phyloP scores from a whole-genome alignment of 1,140 invertebrate species.

The Carposina sasakii region DNA sequence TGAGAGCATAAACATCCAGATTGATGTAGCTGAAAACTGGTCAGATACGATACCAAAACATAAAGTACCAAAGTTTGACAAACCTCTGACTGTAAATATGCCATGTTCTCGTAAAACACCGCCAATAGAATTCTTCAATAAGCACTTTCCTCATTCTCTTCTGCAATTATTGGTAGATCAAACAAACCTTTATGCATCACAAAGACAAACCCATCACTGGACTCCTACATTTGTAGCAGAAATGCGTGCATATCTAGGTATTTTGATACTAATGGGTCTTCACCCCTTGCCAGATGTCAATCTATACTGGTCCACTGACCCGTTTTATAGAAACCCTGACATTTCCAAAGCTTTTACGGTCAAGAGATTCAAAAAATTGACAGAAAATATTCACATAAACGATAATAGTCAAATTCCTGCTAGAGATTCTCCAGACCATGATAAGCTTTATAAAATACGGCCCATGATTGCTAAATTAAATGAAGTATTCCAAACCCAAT shows the following conservation, averaged over 20 bases:
- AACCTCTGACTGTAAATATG: conserved; percentile 10
- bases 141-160: conserved; percentile 7
- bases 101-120: conserved; percentile 9
- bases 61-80: conserved; percentile 12
- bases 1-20: not conserved
- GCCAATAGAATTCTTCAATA: conserved; percentile 12
- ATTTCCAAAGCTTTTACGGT: conserved; percentile 5
- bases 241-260: conserved; percentile 13
- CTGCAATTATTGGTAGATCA: conserved; percentile 8
- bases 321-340: conserved; percentile 12
- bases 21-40: conserved; percentile 6
- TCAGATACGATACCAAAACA: conserved; percentile 10
- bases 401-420: too few species aligned
- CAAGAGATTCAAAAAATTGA: conserved; percentile 13
- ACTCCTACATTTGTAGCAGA: conserved; percentile 7
- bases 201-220: conserved; percentile 8
- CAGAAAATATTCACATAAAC: too few species aligned
- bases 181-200: conserved; percentile 11
- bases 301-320: conserved; percentile 12
- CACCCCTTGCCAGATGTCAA: conserved; percentile 9
- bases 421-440: too few species aligned
- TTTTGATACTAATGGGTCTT: conserved; percentile 8
- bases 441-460: too few species aligned
- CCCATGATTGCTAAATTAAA: too few species aligned
- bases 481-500: too few species aligned